Conservation (phyloP, 2,113 vertebrate species). For the Eulemur rufifrons region DNA sequence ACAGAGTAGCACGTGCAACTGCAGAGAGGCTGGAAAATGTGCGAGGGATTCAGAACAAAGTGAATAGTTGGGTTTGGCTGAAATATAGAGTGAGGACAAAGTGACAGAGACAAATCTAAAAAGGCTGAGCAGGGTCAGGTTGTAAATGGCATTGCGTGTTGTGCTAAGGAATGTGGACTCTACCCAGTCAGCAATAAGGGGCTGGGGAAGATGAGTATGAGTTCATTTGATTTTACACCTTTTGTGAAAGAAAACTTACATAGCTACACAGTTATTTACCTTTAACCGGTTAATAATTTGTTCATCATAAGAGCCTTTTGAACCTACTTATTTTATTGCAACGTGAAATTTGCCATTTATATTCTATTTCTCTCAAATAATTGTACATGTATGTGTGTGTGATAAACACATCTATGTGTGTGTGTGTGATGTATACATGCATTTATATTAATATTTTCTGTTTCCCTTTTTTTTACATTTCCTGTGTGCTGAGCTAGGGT, state of each 20-base stretch:
- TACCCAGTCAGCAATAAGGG: neutral
- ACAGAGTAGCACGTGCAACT: neutral
- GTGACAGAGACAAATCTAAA: neutral
- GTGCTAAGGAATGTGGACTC: neutral
- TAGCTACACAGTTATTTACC: neutral
- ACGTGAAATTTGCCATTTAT: neutral
- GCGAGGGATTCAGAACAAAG: neutral
- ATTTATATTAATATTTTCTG: slow-evolving; percentile 67
- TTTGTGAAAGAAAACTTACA: neutral
- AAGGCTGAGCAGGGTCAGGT: neutral
- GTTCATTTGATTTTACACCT: neutral
- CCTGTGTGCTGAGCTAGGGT: slow-evolving; percentile 83
- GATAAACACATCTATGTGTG: neutral
- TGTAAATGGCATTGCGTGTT: neutral
- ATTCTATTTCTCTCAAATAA: neutral
- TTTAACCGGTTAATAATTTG: neutral
- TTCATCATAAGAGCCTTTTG: neutral
- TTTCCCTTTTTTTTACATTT: slow-evolving; percentile 82
- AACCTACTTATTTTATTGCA: neutral
- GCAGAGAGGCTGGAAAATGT: neutral
- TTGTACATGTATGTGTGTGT: neutral
- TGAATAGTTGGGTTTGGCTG: neutral
- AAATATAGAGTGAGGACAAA: neutral
- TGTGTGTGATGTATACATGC: slow-evolving; percentile 20
- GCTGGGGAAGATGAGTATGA: neutral